phyloP scores from a whole-genome alignment of 2,888 invertebrate species.

The Drosophila tanythrix region DNA sequence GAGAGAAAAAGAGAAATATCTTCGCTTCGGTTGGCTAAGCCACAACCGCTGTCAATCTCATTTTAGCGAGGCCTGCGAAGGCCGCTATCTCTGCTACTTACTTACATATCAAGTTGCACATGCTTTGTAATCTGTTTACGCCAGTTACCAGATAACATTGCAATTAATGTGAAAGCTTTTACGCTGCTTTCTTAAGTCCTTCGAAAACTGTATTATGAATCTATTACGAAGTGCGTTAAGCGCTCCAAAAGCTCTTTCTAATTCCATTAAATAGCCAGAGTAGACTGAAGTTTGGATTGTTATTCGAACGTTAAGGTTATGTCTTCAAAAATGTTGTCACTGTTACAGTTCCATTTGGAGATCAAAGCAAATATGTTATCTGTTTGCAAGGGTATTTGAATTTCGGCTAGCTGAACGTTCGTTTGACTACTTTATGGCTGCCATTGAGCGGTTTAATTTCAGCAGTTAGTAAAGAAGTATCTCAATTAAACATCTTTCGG shows the following conservation, averaged over 20 bases:
- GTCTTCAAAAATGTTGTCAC: not conserved
- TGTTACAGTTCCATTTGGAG: not conserved
- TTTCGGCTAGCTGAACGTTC: not conserved
- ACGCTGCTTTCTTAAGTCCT: constrained; percentile 22
- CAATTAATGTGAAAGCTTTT: constrained; percentile 81
- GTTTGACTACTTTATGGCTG: not conserved
- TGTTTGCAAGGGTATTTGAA: constrained; percentile 1
- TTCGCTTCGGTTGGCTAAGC: constrained; percentile 51
- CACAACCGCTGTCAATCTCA: constrained; percentile 71
- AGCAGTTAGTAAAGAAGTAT: constrained; percentile 38
- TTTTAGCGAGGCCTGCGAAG: constrained; percentile 41
- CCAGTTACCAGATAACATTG: constrained; percentile 63
- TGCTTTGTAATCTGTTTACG: constrained; percentile 59
- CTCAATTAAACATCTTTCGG: constrained; percentile 60
- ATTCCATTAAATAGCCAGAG: not conserved
- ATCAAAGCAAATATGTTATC: not conserved
- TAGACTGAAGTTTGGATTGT: not conserved
- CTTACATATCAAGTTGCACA: constrained; percentile 35
- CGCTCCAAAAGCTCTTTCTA: not conserved
- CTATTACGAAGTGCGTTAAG: constrained; percentile 6
- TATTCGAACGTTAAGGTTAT: not conserved
- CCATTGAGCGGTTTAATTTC: constrained; percentile 14
- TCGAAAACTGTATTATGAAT: constrained; percentile 11
- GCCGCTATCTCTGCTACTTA: constrained; percentile 19
- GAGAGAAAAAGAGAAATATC: constrained; percentile 9